phyloP scores from a whole-genome alignment of 2,113 vertebrate species.

The Toxostoma redivivum region DNA sequence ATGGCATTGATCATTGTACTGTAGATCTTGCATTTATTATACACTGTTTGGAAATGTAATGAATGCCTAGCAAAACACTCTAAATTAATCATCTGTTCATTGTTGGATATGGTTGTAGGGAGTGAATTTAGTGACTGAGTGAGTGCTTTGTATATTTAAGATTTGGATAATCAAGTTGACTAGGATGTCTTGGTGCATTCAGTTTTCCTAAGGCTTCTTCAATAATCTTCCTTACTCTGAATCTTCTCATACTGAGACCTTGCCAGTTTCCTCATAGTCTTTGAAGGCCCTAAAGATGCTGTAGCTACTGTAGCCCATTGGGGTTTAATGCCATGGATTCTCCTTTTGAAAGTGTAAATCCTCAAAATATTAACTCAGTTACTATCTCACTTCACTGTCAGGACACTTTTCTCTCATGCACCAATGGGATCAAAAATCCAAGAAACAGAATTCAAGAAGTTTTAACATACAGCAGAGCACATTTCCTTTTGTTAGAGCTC shows the following conservation, averaged over 20 bases:
- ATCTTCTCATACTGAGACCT: not conserved
- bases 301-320: not conserved
- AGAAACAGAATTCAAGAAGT: not conserved
- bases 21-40: not conserved
- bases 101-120: not conserved
- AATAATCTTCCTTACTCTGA: not conserved
- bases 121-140: not conserved
- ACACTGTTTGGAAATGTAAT: not conserved
- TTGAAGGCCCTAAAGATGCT: not conserved
- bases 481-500: not conserved
- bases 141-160: not conserved
- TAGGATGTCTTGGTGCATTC: not conserved
- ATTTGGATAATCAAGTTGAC: not conserved
- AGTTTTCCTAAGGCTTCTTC: not conserved
- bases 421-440: not conserved
- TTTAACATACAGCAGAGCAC: not conserved
- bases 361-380: not conserved
- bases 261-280: not conserved
- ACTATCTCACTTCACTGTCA: not conserved
- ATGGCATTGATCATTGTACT: not conserved
- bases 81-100: not conserved
- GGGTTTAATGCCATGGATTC: not conserved
- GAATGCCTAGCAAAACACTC: not conserved
- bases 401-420: not conserved
- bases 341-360: not conserved